A percentile compares a stretch with the other conserved stretches of the same genome.
These are phyloP conservation scores for Octodon degus DNA, from an alignment of 2,113 vertebrate genomes.

Conservation along the genomic window DNA sequence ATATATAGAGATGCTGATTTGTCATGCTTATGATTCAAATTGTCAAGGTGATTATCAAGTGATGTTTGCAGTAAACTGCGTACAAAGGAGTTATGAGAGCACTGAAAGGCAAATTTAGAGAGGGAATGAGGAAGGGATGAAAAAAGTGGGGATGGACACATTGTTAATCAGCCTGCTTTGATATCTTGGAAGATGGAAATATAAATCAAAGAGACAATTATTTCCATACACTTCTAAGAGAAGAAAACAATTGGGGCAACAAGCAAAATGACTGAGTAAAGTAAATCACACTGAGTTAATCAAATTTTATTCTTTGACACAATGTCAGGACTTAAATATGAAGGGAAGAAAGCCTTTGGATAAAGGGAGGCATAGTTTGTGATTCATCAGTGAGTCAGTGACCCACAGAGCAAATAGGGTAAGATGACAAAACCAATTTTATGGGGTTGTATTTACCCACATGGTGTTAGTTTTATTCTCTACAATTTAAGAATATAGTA, in stretches of 20 bases:
- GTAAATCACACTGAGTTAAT: conserved; percentile 67
- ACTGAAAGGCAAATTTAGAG: neutral
- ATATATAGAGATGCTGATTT: neutral
- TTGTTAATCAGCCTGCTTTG: conserved; percentile 56
- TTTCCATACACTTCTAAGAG: conserved; percentile 49
- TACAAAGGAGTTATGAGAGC: neutral
- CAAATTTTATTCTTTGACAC: conserved; percentile 60
- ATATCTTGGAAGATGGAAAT: conserved; percentile 42
- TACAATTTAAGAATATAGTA: neutral
- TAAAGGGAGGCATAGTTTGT: neutral
- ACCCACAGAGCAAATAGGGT: neutral
- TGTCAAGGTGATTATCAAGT: neutral
- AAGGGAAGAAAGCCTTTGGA: conserved; percentile 30
- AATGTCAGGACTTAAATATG: conserved; percentile 55
- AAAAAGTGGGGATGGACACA: neutral
- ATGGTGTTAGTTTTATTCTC: neutral
- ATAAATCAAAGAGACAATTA: conserved; percentile 64
- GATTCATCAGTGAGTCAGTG: neutral
- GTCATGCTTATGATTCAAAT: neutral
- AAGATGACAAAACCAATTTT: neutral
- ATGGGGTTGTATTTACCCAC: neutral
- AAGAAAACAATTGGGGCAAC: conserved; percentile 25
- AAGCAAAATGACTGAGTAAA: conserved; percentile 7
- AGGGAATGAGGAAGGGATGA: neutral
- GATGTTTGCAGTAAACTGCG: neutral